Percentiles rank a stretch among this genome's conserved stretches.
These are phyloP conservation scores for Pilophorus perplexus DNA, from an alignment of 2,888 invertebrate genomes.

Conservation along the genomic window DNA sequence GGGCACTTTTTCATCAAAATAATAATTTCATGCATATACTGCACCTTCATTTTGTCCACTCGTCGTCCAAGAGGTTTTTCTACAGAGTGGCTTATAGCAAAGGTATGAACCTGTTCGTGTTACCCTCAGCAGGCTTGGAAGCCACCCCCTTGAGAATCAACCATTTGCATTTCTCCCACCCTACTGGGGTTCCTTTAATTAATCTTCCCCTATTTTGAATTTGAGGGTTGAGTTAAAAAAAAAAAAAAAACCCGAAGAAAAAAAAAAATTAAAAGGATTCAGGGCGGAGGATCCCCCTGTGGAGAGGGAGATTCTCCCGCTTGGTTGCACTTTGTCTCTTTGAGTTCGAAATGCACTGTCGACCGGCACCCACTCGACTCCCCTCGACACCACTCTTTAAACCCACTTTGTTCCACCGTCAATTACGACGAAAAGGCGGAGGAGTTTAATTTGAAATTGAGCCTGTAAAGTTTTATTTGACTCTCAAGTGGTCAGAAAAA, in stretches of 20 bases:
- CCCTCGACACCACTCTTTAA: not conserved
- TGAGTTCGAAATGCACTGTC: slow-evolving; percentile 35
- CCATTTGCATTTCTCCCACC: not conserved
- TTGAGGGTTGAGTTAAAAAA: not conserved
- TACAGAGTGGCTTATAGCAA: no score
- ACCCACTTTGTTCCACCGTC: slow-evolving; percentile 36
- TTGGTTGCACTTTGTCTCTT: slow-evolving; percentile 22
- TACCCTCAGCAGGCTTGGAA: no score
- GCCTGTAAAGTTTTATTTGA: slow-evolving; percentile 36
- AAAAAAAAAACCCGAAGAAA: not conserved
- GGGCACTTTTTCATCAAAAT: no score
- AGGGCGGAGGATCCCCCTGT: not conserved
- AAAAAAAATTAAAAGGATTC: slow-evolving; percentile 9
- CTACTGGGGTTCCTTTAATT: not conserved
- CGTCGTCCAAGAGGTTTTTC: no score
- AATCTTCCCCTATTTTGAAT: not conserved
- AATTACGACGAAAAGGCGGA: slow-evolving; percentile 30
- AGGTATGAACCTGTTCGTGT: no score
- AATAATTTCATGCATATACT: no score
- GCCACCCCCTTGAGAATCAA: not conserved
- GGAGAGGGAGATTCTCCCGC: not conserved
- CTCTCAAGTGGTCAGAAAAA: slow-evolving; percentile 37
- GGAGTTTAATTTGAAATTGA: slow-evolving; percentile 39
- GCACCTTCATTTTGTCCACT: no score
- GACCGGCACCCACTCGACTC: slow-evolving; percentile 29